A percentile compares a stretch with the other conserved stretches of the same genome.
These are phyloP conservation scores for Temnothorax curvispinosus DNA, from an alignment of 1,140 invertebrate species.

Conservation along the genomic window DNA sequence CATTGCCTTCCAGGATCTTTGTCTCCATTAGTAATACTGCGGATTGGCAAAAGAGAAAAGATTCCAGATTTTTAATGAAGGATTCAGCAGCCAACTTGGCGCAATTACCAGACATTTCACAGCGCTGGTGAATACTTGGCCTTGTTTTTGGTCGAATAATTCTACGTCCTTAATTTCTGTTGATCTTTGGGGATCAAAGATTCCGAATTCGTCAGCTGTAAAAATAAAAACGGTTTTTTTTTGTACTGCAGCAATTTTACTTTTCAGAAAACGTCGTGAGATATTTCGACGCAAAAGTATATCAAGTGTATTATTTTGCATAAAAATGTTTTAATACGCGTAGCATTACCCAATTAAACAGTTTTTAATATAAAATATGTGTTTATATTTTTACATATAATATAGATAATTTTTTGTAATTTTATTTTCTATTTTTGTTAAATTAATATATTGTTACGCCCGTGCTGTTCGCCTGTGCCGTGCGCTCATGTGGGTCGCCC, in stretches of 20 bases:
- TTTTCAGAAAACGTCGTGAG: background rate
- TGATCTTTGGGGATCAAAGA: conserved; percentile 24
- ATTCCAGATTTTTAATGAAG: conserved; percentile 30
- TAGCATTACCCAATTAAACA: background rate
- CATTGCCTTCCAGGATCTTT: background rate
- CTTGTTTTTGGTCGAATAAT: conserved; percentile 24
- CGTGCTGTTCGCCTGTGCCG: too few relatives aligned
- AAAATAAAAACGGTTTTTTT: conserved; percentile 4
- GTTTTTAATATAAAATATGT: background rate
- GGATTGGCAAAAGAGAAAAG: background rate
- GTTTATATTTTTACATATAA: background rate
- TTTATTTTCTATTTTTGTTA: background rate
- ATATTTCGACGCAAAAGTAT: conserved; percentile 8
- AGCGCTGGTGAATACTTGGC: background rate
- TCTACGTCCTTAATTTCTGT: conserved; percentile 19
- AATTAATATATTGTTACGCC: background rate
- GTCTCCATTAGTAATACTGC: background rate
- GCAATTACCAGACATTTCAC: background rate
- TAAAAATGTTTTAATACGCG: background rate
- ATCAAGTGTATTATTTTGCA: background rate
- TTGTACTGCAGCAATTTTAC: background rate
- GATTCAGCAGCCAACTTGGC: background rate
- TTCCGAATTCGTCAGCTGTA: background rate
- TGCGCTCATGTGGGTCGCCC: too few relatives aligned
- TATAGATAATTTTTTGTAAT: background rate